Base-by-base conservation (phyloP, 2,113 vertebrate species). In the Arizona elegans region DNA sequence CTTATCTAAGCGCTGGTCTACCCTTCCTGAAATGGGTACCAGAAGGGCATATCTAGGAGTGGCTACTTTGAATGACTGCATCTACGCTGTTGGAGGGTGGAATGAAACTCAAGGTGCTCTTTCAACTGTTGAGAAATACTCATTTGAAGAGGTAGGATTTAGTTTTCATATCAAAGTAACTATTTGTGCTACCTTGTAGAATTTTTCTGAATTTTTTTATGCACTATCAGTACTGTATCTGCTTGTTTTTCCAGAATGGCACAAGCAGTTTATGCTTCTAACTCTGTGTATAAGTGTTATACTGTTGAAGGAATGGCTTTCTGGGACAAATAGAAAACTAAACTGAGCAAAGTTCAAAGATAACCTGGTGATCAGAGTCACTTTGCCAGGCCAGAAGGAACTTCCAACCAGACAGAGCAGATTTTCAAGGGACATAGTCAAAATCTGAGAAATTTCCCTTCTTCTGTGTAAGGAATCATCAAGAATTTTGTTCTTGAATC, bases 71-170 rank as follows among this genome's bases (percentile, higher is more conserved):
- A 99, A 99, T 15, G 99, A 99, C 95, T 99, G 98, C 88, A 98
- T 99, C 94, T 99, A 99, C 47, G 98, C 98, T 11, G 97, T 99
- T 90, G 99, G 99, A 59, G 99, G 99, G 87, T 99, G 99, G 98
- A 99, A 99, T 47, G 99, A 99, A 95, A 97, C 98, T 1, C 97
- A 99, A 95, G 99, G 99, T 50, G 98, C 98, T 0, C 97, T 99
- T 96, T 98, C 98, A 95, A 98, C 98, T 1, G 99, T 99, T 93
- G 99, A 99, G 96, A 99, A 98, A 95, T 99, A 99, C 94, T 99
- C 98, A 92, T 99, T 99, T 11, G 99, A 99, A 95, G 99, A 99
- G 98, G 99, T 99, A 96, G 8, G 62, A 7, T 86, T 92, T 52
- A 92, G 3, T 93, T 92, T 53, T 55, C 29, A 58, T 17, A 89